phyloP scores from a whole-genome alignment of 1,140 invertebrate genomes.

The Trichomalopsis sarcophagae region DNA sequence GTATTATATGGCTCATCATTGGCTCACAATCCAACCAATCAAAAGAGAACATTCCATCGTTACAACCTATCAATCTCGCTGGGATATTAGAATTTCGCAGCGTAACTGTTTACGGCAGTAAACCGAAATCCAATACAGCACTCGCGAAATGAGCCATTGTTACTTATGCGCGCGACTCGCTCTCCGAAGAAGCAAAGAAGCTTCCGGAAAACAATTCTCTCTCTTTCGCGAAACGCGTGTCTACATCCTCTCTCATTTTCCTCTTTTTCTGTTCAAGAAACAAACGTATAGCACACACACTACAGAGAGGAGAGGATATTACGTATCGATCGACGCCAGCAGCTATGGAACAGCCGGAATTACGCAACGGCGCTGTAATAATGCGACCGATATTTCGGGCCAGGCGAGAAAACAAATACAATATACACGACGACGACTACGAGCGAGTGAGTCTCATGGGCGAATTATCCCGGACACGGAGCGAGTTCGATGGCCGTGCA shows the following conservation, averaged over 20 bases:
- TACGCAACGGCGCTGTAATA: neutral
- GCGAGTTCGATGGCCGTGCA: neutral
- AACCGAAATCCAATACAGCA: too few species aligned
- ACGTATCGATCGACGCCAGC: neutral
- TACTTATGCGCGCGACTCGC: too few species aligned
- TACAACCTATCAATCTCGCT: neutral
- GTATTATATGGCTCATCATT: neutral
- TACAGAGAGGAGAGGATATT: too few species aligned
- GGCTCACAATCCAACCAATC: neutral
- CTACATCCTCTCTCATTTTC: neutral
- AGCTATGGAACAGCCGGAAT: neutral
- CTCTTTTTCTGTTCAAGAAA: neutral
- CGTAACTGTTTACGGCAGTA: too few species aligned
- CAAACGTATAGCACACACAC: too few species aligned
- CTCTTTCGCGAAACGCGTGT: too few species aligned
- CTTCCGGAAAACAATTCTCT: too few species aligned
- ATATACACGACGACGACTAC: neutral
- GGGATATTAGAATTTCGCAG: too few species aligned
- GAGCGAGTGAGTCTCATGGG: neutral
- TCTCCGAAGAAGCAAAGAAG: too few species aligned
- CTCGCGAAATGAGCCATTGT: too few species aligned
- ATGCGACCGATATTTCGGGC: neutral
- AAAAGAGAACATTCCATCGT: neutral
- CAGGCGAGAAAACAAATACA: neutral
- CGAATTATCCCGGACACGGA: too few species aligned